A percentile compares a stretch with the other conserved stretches of the same genome.
These are phyloP conservation scores for Phyllopteryx taeniolatus DNA, from an alignment of 2,113 vertebrate species.

Conservation along the genomic window DNA sequence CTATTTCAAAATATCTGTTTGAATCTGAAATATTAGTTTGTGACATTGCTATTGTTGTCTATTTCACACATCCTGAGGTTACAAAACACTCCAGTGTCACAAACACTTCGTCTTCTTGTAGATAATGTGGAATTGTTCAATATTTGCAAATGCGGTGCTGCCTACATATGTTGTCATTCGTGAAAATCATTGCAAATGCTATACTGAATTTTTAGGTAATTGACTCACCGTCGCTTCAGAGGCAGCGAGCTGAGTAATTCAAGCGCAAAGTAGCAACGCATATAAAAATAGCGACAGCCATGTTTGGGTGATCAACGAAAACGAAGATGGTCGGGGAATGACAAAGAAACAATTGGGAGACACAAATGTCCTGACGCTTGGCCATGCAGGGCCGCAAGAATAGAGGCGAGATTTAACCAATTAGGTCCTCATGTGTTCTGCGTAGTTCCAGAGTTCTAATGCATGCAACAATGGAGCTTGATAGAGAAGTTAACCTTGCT, in stretches of 20 bases:
- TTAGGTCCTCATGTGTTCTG: not conserved
- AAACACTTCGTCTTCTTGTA: too few relatives aligned
- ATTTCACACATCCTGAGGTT: not conserved
- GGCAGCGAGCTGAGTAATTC: not conserved
- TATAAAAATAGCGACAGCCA: not conserved
- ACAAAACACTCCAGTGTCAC: too few relatives aligned
- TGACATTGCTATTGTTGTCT: constrained; percentile 1
- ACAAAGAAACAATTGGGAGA: constrained; percentile 20
- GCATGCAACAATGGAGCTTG: constrained; percentile 43
- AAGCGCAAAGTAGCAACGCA: not conserved
- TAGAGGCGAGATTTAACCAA: not conserved
- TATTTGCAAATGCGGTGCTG: not conserved
- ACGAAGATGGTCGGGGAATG: not conserved
- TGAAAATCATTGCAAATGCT: not conserved
- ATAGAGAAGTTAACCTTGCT: constrained; percentile 16
- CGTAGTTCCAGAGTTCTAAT: not conserved
- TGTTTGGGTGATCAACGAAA: not conserved
- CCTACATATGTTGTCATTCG: not conserved
- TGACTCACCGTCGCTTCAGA: not conserved
- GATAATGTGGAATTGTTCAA: too few relatives aligned
- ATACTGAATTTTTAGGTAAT: too few relatives aligned
- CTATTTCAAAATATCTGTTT: constrained; percentile 33
- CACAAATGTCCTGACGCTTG: constrained; percentile 32
- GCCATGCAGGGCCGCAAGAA: constrained; percentile 46
- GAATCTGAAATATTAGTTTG: constrained; percentile 14